A percentile compares a stretch with the other conserved stretches of the same genome.
Conservation (phyloP, 1,140 invertebrate genomes). For the Polypedilum vanderplanki region DNA sequence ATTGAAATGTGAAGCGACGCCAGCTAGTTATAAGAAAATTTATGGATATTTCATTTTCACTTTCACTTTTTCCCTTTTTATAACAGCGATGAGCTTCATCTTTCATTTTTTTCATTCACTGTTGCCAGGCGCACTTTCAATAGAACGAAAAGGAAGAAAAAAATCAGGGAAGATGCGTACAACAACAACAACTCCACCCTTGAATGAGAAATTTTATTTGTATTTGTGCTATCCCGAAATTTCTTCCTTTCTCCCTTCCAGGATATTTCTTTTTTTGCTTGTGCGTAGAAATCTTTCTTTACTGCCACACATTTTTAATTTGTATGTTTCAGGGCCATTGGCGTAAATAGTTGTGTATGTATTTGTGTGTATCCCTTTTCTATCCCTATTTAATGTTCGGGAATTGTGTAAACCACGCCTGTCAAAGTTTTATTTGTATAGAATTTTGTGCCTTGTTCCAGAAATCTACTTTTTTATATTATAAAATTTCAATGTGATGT, state of each 20-base stretch:
- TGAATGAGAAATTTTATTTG: not conserved
- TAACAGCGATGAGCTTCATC: not conserved
- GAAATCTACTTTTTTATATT: not conserved
- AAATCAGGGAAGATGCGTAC: slow-evolving; percentile 3
- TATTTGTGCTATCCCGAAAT: not conserved
- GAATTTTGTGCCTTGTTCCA: not conserved
- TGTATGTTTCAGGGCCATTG: slow-evolving; percentile 3
- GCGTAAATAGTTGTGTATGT: not conserved
- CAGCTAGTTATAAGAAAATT: not conserved
- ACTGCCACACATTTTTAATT: not conserved
- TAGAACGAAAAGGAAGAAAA: not conserved
- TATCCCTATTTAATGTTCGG: not conserved
- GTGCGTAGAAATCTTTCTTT: slow-evolving; percentile 12
- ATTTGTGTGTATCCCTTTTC: not conserved
- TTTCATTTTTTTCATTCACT: not conserved
- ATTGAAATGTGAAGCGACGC: slow-evolving; percentile 11
- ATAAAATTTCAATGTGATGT: too few relatives aligned
- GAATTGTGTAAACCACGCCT: slow-evolving; percentile 1
- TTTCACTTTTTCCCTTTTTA: not conserved
- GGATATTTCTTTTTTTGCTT: not conserved
- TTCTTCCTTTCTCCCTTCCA: not conserved
- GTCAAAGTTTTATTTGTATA: not conserved
- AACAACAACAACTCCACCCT: slow-evolving; percentile 16
- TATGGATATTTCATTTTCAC: not conserved
- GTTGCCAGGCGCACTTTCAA: not conserved